phyloP scores from a whole-genome alignment of 2,797 vertebrate genomes.

The Cercopithecus diana region DNA sequence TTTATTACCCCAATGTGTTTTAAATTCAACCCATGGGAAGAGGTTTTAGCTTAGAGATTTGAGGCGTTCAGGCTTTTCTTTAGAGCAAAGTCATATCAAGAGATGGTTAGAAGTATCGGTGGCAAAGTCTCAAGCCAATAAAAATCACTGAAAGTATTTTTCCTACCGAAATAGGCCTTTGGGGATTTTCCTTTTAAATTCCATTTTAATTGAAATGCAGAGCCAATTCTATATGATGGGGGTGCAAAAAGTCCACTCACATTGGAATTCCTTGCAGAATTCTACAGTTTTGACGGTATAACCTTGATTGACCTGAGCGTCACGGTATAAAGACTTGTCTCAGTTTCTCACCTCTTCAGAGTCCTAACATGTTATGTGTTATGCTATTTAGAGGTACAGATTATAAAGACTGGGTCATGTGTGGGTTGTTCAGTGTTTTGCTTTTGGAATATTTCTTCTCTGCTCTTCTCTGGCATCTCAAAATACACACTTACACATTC shows the following conservation, averaged over 20 bases:
- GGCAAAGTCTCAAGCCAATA: slow-evolving; percentile 76
- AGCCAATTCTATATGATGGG: slow-evolving; percentile 74
- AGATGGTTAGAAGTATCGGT: slow-evolving; percentile 62
- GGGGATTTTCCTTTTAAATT: slow-evolving; percentile 83
- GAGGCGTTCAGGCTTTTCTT: slow-evolving; percentile 66
- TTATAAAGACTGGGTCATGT: slow-evolving; percentile 33
- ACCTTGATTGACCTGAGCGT: slow-evolving; percentile 61
- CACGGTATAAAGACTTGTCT: slow-evolving; percentile 71
- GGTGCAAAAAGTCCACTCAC: slow-evolving; percentile 66
- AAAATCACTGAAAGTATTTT: slow-evolving; percentile 81
- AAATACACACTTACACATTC: neutral
- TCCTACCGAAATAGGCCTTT: slow-evolving; percentile 79
- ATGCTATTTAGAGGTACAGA: slow-evolving; percentile 12
- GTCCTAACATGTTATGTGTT: neutral
- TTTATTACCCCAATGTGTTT: slow-evolving; percentile 73
- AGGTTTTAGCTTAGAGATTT: slow-evolving; percentile 76
- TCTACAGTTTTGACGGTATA: slow-evolving; percentile 62
- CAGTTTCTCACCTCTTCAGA: slow-evolving; percentile 67
- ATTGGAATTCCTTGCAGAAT: slow-evolving; percentile 64
- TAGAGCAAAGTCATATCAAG: slow-evolving; percentile 78
- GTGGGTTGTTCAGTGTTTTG: neutral
- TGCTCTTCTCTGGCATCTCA: neutral
- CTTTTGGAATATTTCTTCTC: slow-evolving; percentile 8
- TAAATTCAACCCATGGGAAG: slow-evolving; percentile 75
- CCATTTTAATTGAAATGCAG: slow-evolving; percentile 83